Evolutionary conservation across 2,113 vertebrate species (phyloP), one percentile per base, ranked within the genome.

Genomic region (Tursiops truncatus): DNA sequence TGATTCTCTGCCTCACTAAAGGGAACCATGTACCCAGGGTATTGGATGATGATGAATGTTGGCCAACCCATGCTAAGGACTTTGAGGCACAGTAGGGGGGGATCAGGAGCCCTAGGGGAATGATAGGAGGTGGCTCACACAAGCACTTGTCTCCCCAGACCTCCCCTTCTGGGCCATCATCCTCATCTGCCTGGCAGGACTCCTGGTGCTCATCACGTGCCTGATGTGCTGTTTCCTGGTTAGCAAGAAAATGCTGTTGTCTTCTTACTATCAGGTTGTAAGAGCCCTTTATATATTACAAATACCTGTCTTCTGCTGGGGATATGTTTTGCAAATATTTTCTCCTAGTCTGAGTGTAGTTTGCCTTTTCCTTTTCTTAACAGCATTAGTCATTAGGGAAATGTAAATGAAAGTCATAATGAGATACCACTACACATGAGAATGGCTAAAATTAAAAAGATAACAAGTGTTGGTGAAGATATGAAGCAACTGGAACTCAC

Each of bases 121-220:
- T 33, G 23, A 31, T 0, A 62, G 60, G 50, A 60, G 12, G 26
- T 41, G 17, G 10, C 56, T 96, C 26, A 97, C 13, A 28, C 33
- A 14, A 38, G 10, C 13, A 28, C 79, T 80, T 94, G 12, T 93
- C 38, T 97, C 94, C 94, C 23, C 95, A 99, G 99, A 74, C 14
- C 92, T 99, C 28, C 98, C 98, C 70, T 99, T 94, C 92, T 99
- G 99, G 99, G 98, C 98, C 68, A 98, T 99, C 93, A 98, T 99
- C 96, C 97, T 99, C 89, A 98, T 99, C 70, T 98, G 98, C 21
- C n/a, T 99, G 76, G 98, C 96, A 0, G 81, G 77, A 58, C 97
- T 99, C n/a, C 68, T 99, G 67, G 96, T 95, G 6, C 97, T 99
- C 56, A 21, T 98, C 47, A 81, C 97, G 2, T 97, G 98, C 56